Evolutionary conservation across 2,888 invertebrate species (phyloP), one percentile per base, ranked within the genome.

Genomic region (Heliconius hortense): DNA sequence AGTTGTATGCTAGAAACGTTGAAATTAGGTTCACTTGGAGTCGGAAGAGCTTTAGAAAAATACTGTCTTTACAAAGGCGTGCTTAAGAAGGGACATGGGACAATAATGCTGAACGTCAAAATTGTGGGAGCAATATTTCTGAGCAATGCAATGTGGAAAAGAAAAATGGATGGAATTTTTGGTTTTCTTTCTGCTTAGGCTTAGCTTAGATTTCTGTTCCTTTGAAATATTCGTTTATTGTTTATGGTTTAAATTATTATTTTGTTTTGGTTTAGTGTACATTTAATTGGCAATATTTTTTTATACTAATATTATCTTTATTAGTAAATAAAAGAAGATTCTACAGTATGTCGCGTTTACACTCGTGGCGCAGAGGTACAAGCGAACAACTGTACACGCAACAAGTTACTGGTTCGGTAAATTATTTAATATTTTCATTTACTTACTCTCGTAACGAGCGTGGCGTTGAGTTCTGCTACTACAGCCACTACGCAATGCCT

Each of bases 21-120:
- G 66, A 62, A 76, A 76, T 76, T 76, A 73, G 73, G 68, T 73
- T 69, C 76, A 62, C 62, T 74, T 24, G 60, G 69, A 68, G 63
- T 21, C 69, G 68, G 63, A 63, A 63, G 74, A 68, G 69, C 69
- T 73, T 72, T 73, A 60, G 68, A 74, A 69, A n/a, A 74, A 74
- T 74, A 74, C 62, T 62, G 74, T 74, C 74, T 53, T 59, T 69
- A 74, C 74, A 74, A 63, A 74, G 53, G 35, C 68, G 60, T 35
- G 74, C 74, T 74, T 63, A 69, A 69, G 74, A 73, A 53, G 74
- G 59, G 74, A 67, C 53, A 62, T 69, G 74, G 31, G 74, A 74
- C 73, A 74, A 74, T 69, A 68, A 74, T 21, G 68, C 26, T 73
- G 73, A n/a, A 31, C n/a, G 26, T 68, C 68, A 21, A 69, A 69